Conservation (phyloP, 2,113 vertebrate genomes). For the human (Homo sapiens) region DNA sequence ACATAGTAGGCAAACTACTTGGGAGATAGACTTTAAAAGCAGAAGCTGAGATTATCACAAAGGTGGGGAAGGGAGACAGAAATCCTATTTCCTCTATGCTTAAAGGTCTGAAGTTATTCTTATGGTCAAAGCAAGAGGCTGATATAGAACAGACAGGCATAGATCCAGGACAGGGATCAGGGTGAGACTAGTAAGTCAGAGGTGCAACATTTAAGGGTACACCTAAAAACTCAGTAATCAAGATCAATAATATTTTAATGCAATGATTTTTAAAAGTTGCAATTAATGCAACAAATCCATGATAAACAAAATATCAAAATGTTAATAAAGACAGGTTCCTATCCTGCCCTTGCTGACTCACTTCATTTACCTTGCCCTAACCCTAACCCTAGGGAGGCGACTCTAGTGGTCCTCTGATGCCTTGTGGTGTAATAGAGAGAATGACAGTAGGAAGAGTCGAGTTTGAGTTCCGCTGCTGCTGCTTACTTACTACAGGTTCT, state of each 20-base stretch:
- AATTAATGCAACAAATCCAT: background rate
- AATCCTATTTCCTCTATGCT: background rate
- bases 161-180: background rate
- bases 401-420: background rate
- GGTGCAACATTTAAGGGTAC: background rate
- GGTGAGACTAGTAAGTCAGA: background rate
- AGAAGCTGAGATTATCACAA: background rate
- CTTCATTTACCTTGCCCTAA: too few relatives aligned
- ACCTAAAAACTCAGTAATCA: background rate
- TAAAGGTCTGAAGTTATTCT: background rate
- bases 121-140: background rate
- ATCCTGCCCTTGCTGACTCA: too few relatives aligned
- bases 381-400: background rate
- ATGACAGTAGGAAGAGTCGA: fast-evolving
- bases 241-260: background rate
- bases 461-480: background rate
- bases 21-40: background rate
- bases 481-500: background rate
- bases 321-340: background rate
- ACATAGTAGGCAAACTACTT: background rate
- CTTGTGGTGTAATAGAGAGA: background rate
- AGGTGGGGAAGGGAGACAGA: background rate
- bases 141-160: background rate
- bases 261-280: background rate
- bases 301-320: background rate